Conservation (phyloP, 2,797 vertebrate species). For the Poecilia gillii region DNA sequence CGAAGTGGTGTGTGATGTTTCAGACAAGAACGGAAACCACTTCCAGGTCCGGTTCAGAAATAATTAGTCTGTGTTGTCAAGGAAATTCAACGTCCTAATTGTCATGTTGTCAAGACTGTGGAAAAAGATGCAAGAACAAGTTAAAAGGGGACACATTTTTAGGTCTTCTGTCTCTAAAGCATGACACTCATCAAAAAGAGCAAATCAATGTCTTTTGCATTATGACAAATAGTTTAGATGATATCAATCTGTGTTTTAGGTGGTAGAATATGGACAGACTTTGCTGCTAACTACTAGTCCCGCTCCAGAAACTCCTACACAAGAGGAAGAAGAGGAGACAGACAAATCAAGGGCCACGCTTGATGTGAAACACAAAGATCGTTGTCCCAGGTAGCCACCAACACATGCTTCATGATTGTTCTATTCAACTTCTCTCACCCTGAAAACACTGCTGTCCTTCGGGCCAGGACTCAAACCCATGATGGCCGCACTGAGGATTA, state of each 20-base stretch:
- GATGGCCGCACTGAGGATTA: too few relatives aligned
- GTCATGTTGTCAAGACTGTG: neutral
- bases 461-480: too few relatives aligned
- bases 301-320: slow-evolving; percentile 38
- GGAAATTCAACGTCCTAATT: neutral
- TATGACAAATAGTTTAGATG: neutral
- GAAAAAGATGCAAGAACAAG: neutral
- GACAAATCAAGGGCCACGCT: slow-evolving; percentile 36
- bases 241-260: slow-evolving; percentile 71
- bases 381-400: slow-evolving; percentile 84
- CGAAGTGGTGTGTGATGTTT: slow-evolving; percentile 81
- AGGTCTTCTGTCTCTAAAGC: neutral
- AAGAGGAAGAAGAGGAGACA: slow-evolving; percentile 41
- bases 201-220: neutral
- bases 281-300: slow-evolving; percentile 66
- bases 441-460: neutral
- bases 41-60: slow-evolving; percentile 83
- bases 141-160: neutral
- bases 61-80: neutral
- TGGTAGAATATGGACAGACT: slow-evolving; percentile 85
- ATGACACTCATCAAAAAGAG: neutral
- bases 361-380: slow-evolving; percentile 68
- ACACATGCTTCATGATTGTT: neutral
- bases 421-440: neutral
- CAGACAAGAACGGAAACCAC: slow-evolving; percentile 85